Percentiles rank a stretch among this genome's conserved stretches.
These are phyloP conservation scores for Sebastiscus tertius DNA, from an alignment of 2,797 vertebrate genomes.

Conservation along the genomic window DNA sequence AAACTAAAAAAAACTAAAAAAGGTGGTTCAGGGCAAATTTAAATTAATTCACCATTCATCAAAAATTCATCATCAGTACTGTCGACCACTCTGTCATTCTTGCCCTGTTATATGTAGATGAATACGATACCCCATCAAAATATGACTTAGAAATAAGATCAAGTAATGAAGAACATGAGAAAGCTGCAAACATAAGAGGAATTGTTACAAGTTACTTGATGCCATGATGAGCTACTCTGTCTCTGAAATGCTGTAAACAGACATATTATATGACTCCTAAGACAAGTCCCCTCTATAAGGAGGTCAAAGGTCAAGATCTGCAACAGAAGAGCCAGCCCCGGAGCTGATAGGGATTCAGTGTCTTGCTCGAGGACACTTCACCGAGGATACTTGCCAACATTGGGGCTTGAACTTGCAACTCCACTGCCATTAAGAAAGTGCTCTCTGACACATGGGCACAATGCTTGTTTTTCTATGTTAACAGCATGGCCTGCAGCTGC, in stretches of 20 bases:
- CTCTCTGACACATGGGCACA: slow-evolving; percentile 2
- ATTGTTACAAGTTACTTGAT: not conserved
- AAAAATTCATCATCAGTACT: not conserved
- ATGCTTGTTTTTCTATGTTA: not conserved
- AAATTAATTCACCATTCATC: not conserved
- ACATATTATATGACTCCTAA: not conserved
- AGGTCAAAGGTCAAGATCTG: slow-evolving; percentile 4
- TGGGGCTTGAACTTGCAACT: not conserved
- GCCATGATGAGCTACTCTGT: not conserved
- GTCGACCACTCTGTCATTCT: not conserved
- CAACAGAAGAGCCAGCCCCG: not conserved
- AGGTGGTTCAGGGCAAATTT: too few relatives aligned
- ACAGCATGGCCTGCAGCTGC: not conserved
- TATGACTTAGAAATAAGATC: not conserved
- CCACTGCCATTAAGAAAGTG: not conserved
- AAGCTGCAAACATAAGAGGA: not conserved
- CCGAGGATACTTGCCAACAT: not conserved
- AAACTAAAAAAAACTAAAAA: too few relatives aligned
- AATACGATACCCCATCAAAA: not conserved
- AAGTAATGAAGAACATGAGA: not conserved
- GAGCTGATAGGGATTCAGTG: not conserved
- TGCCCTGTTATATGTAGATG: not conserved
- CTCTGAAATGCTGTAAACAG: not conserved
- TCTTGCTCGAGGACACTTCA: slow-evolving; percentile 10
- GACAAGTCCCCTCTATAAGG: not conserved